Evolutionary conservation across 2,888 invertebrate species (phyloP), one percentile per base, ranked within the genome.

Genomic region (Acrocera orbiculus): DNA sequence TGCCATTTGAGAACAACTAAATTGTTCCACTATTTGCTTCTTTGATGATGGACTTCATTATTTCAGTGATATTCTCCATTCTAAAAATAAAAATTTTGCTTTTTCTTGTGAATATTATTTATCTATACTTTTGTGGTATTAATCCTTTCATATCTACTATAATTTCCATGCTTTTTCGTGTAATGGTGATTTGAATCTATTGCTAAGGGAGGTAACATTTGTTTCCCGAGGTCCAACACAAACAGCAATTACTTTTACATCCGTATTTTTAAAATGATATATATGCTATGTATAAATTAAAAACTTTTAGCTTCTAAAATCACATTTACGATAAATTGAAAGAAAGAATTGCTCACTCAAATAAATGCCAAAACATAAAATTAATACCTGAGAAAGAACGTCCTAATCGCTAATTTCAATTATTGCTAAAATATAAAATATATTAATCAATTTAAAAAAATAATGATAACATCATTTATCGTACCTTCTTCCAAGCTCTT

Each of bases 101-200:
- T 29, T n/a, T n/a, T n/a, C n/a, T n/a, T n/a, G 16, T 32, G 32
- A 8, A 27, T 30, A 16, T 30, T 23, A 17, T 17, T 33, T 26
- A 26, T 16, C 16, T 20, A 59, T 57, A 76, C 76, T 73, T 73
- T 51, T 76, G 73, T 15, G 70, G 63, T 42, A 67, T 64, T 39
- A 65, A 63, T 44, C 65, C 70, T 11, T 70, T 70, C 30, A 72
- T 73, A 47, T 78, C 78, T 32, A 68, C n/a, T n/a, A n/a, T n/a
- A n/a, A 61, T 44, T 73, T 70, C 76, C 77, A 78, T 7, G 76
- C 76, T 9, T 72, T 71, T 46, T 77, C 76, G 49, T 76, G 78
- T 39, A 75, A 73, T 0, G 73, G 67, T 10, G 74, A 74, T 54
- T 77, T 66, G 30, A 79, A 67, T 46, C 76, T 70, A 48, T 76